phyloP scores from a whole-genome alignment of 2,888 invertebrate genomes.

The Heteromyza rotundicornis region DNA sequence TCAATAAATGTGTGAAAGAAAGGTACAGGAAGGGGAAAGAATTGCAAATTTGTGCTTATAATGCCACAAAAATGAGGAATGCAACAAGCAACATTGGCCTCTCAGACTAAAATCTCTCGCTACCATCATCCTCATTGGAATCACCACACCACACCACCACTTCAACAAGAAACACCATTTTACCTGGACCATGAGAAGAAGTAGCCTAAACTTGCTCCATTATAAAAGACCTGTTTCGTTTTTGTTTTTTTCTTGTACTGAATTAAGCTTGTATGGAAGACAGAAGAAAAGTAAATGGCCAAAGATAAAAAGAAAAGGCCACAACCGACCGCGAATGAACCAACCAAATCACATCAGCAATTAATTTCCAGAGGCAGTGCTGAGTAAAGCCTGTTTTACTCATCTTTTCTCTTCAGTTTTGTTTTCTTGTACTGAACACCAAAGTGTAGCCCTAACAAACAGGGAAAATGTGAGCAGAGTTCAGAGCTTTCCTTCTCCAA shows the following conservation, averaged over 20 bases:
- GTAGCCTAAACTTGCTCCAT: conserved; percentile 14
- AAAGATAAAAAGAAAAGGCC: conserved; percentile 31
- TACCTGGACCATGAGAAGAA: conserved; percentile 16
- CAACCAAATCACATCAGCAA: conserved; percentile 48
- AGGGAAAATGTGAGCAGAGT: no score
- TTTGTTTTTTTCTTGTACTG: conserved; percentile 50
- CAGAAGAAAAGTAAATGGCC: conserved; percentile 2
- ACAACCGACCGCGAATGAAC: conserved; percentile 29
- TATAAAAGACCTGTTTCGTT: conserved; percentile 46
- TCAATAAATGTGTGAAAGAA: neutral
- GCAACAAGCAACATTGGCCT: neutral
- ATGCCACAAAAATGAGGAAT: neutral
- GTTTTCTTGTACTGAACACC: no score
- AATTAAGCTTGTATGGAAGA: no score
- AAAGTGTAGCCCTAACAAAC: no score
- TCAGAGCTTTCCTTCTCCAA: no score
- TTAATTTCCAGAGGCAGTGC: conserved; percentile 42
- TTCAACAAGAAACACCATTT: neutral
- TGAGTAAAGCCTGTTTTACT: neutral
- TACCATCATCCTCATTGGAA: no score
- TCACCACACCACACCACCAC: neutral
- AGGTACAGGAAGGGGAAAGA: no score
- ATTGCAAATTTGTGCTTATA: no score
- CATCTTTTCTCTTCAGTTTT: no score
- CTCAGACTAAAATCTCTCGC: neutral